Percentiles rank a stretch among this genome's conserved stretches.
These are phyloP conservation scores for Spatula versicolor DNA, from an alignment of 2,797 vertebrate genomes.

Conservation along the genomic window DNA sequence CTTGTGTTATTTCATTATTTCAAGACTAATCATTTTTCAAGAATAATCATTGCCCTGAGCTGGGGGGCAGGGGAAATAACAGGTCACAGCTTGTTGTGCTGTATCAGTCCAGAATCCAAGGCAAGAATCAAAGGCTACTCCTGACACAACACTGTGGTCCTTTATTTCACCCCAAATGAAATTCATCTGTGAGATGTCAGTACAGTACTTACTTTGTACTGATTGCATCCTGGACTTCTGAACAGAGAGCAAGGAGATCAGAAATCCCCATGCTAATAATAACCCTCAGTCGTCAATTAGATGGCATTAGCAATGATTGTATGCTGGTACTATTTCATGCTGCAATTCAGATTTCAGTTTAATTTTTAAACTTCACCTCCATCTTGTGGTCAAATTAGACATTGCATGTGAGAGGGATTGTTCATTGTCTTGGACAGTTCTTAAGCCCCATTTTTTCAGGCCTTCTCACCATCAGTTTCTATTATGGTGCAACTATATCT, in stretches of 20 bases:
- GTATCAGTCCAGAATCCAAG: not conserved
- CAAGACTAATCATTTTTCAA: constrained; percentile 9
- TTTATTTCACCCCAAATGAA: constrained; percentile 19
- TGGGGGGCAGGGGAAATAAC: not conserved
- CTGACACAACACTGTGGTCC: not conserved
- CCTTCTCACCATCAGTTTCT: not conserved
- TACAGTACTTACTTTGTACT: constrained; percentile 20
- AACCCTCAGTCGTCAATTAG: not conserved
- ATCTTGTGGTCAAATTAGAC: constrained; percentile 47
- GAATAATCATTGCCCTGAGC: not conserved
- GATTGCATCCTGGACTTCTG: not conserved
- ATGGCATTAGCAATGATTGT: not conserved
- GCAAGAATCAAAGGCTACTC: constrained; percentile 13
- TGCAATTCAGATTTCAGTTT: not conserved
- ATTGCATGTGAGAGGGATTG: not conserved
- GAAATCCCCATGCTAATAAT: not conserved
- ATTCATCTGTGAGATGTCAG: not conserved
- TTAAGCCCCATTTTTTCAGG: not conserved
- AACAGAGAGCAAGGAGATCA: not conserved
- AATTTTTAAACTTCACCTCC: constrained; percentile 58
- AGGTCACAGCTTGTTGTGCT: not conserved
- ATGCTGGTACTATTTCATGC: rapidly evolving
- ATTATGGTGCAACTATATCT: not conserved
- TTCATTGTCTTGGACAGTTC: rapidly evolving
- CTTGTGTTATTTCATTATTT: constrained; percentile 31